A percentile compares a stretch with the other conserved stretches of the same genome.
These are phyloP conservation scores for Paramisgurnus dabryanus DNA, from an alignment of 2,113 vertebrate species.

Conservation along the genomic window DNA sequence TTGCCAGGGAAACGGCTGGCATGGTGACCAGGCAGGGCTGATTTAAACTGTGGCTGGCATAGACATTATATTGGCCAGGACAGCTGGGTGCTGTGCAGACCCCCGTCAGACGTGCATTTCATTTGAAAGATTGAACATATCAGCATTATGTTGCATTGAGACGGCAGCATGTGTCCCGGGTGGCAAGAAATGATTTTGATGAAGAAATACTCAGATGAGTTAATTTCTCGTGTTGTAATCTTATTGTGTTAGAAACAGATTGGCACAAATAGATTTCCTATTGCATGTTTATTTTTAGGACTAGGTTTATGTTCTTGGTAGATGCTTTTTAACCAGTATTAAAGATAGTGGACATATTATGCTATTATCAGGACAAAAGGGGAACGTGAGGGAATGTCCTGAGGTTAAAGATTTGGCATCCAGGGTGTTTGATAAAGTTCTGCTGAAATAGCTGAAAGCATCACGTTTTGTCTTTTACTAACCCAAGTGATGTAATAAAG, in stretches of 20 bases:
- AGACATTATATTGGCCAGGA: conserved; percentile 24
- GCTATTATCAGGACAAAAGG: too few relatives aligned
- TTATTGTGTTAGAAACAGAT: background rate
- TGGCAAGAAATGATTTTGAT: conserved; percentile 15
- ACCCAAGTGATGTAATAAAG: too few relatives aligned
- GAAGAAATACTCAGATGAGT: conserved; percentile 1
- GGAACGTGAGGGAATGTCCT: too few relatives aligned
- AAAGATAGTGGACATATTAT: too few relatives aligned
- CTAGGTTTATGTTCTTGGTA: too few relatives aligned
- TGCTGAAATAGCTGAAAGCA: too few relatives aligned
- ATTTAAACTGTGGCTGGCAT: conserved; percentile 52
- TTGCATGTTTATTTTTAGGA: too few relatives aligned
- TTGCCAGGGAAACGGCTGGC: conserved; percentile 55
- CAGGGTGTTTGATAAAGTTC: too few relatives aligned
- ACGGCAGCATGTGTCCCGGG: background rate
- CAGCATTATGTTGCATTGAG: conserved; percentile 2
- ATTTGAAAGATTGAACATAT: conserved; percentile 15
- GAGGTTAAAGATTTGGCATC: too few relatives aligned
- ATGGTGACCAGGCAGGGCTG: conserved; percentile 38
- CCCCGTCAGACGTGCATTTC: conserved; percentile 18
- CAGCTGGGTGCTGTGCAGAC: conserved; percentile 25
- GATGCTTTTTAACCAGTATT: too few relatives aligned
- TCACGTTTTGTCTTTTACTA: too few relatives aligned
- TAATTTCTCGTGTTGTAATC: background rate
- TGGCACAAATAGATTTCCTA: too few relatives aligned